Evolutionary conservation across 2,888 invertebrate genomes (phyloP), one percentile per base, ranked within the genome.

Genomic region (Cheilosia urbana): DNA sequence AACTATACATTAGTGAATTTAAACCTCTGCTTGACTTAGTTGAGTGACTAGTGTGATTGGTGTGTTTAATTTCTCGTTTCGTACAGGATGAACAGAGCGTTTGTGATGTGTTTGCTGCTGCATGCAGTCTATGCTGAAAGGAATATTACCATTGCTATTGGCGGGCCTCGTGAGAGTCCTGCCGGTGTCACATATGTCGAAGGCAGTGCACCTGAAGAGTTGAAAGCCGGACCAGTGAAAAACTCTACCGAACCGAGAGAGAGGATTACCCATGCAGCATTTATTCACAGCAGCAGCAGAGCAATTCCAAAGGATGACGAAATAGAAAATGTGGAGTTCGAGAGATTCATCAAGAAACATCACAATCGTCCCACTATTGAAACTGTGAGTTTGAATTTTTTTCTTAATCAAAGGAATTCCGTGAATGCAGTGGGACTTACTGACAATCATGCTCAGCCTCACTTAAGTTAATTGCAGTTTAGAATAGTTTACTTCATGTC

Each of bases 161-260:
- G 89, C 66, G 89, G 90, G 21, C 88, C 89, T 53, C 87, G 88
- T 40, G 88, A 88, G 42, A 93, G 92, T 91, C 93, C 94, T 6
- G 94, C 94, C 4, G 94, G 93, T 85, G 93, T 94, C 11, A 93
- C 93, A 21, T 93, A 93, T 88, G 89, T 93, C 21, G 89, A 91
- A 63, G 91, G 90, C n/a, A 90, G 69, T 34, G 90, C 91, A 11
- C 90, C 92, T 0, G 89, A 89, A 2, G 92, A 92, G 17, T 88
- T 90, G 2, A 89, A 88, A 57, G 90, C 90, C n/a, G 90, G 89
- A 19, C 90, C 90, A 51, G 58, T 24, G 5, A 78, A 66, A 34
- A 84, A 65, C 27, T 30, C 27, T 15, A 66, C 65, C 0, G 21
- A 37, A 57, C 13, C 51, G 7, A 68, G 30, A 40, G 80, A 66